Percentiles rank a stretch among this genome's conserved stretches.
phyloP scores from a whole-genome alignment of 2,113 vertebrate genomes.

The Strix aluco region DNA sequence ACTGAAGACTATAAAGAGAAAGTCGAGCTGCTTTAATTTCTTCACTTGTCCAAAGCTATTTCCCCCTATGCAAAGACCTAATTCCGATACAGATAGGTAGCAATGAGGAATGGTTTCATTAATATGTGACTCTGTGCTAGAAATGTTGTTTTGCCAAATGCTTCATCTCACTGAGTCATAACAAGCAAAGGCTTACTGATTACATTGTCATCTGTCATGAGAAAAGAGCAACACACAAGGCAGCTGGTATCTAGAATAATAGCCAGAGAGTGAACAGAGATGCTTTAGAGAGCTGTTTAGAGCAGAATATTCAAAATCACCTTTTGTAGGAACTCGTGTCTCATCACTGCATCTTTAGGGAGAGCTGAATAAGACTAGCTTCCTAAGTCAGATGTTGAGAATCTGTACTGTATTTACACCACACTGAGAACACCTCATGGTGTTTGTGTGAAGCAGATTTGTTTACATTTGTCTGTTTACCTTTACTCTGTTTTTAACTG shows the following conservation, averaged over 20 bases:
- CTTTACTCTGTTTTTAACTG: neutral
- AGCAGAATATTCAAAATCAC: neutral
- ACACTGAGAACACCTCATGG: neutral
- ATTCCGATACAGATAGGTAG: neutral
- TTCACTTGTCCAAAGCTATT: neutral
- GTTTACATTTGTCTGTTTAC: neutral
- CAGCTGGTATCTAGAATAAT: neutral
- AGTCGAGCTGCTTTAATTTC: neutral
- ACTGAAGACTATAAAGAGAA: accelerated
- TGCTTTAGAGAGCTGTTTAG: neutral
- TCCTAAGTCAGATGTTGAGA: neutral
- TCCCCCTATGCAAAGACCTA: neutral
- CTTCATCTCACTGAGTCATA: neutral
- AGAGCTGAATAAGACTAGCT: neutral
- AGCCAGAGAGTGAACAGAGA: neutral
- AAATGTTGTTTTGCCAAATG: neutral
- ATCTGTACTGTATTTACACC: neutral
- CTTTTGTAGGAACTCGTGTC: neutral
- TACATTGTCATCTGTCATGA: neutral
- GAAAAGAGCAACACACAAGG: neutral
- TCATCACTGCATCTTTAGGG: neutral
- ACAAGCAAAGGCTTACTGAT: neutral
- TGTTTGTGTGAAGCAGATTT: neutral
- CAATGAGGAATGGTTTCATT: neutral
- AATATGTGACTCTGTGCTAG: neutral